These are phyloP conservation scores for Dryas iulia DNA, from an alignment of 1,140 invertebrate species.

Conservation along the genomic window DNA sequence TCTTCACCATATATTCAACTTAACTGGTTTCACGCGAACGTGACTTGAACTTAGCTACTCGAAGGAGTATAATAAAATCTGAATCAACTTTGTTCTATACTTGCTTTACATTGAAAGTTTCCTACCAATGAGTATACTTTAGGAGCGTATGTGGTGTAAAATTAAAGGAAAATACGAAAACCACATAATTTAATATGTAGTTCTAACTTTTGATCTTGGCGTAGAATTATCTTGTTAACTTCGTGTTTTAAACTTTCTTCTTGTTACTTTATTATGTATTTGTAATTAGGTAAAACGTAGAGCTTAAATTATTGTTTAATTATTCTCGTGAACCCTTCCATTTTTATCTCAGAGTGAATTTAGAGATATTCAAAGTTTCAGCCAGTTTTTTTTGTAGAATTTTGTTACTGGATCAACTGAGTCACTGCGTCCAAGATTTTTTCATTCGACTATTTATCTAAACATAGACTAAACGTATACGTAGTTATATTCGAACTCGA, in stretches of 20 bases:
- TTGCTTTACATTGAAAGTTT: neutral
- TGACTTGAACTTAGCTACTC: slow-evolving; percentile 30
- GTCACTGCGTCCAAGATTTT: too few relatives aligned
- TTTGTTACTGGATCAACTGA: too few relatives aligned
- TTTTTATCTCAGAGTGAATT: neutral
- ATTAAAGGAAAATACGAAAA: slow-evolving; percentile 4
- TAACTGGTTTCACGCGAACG: slow-evolving; percentile 27
- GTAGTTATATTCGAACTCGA: too few relatives aligned
- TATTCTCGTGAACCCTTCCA: neutral
- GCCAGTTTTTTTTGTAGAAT: too few relatives aligned
- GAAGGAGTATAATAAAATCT: slow-evolving; percentile 32
- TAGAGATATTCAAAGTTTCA: too few relatives aligned
- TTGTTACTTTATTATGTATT: slow-evolving; percentile 1
- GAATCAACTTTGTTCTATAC: slow-evolving; percentile 15
- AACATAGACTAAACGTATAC: too few relatives aligned
- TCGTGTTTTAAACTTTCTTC: neutral
- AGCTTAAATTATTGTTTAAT: neutral
- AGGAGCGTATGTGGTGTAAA: slow-evolving; percentile 4
- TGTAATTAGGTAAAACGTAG: neutral
- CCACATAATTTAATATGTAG: neutral
- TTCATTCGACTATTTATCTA: too few relatives aligned
- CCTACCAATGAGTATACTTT: neutral
- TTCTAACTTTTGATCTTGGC: slow-evolving; percentile 2
- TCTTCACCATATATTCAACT: slow-evolving; percentile 28
- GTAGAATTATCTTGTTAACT: neutral